Conservation (phyloP, 2,888 invertebrate genomes). For the Drosophila macrothrix region DNA sequence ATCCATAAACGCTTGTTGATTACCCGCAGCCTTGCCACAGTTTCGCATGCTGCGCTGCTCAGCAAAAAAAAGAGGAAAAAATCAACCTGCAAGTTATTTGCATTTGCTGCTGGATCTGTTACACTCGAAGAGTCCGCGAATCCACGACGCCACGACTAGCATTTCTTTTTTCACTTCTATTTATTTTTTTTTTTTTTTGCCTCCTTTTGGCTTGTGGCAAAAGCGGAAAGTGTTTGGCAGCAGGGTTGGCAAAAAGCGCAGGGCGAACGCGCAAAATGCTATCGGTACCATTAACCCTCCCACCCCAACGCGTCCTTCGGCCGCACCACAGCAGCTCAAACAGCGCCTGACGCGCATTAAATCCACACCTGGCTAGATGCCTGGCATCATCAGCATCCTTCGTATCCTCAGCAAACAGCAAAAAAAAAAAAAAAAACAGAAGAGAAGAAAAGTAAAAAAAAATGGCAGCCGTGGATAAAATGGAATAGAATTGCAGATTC, state of each 20-base stretch:
- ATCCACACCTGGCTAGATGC: conserved; percentile 67
- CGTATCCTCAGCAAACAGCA: conserved; percentile 30
- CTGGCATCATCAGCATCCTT: conserved; percentile 63
- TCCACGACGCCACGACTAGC: conserved; percentile 31
- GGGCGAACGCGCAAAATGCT: conserved; percentile 42
- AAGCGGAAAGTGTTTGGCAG: conserved; percentile 70
- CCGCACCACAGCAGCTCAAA: conserved; percentile 3
- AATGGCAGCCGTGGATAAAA: conserved; percentile 44
- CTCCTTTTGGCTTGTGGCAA: conserved; percentile 46
- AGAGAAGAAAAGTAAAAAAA: not conserved
- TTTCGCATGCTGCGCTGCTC: conserved; percentile 35
- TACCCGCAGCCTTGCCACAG: conserved; percentile 76
- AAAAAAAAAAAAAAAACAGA: not conserved
- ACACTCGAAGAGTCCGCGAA: conserved; percentile 63
- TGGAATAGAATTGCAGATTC: conserved; percentile 81
- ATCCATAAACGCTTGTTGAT: conserved; percentile 77
- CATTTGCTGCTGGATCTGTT: conserved; percentile 75
- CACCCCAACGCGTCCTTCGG: not conserved
- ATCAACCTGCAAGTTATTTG: conserved; percentile 65
- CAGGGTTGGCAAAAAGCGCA: conserved; percentile 41
- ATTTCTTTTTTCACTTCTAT: conserved; percentile 1
- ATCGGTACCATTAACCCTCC: conserved; percentile 2
- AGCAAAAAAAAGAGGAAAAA: not conserved
- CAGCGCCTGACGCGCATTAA: conserved; percentile 60
- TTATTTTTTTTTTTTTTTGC: conserved; percentile 20